Conservation (phyloP, 2,888 invertebrate species). For the Ypsolopha sequella region DNA sequence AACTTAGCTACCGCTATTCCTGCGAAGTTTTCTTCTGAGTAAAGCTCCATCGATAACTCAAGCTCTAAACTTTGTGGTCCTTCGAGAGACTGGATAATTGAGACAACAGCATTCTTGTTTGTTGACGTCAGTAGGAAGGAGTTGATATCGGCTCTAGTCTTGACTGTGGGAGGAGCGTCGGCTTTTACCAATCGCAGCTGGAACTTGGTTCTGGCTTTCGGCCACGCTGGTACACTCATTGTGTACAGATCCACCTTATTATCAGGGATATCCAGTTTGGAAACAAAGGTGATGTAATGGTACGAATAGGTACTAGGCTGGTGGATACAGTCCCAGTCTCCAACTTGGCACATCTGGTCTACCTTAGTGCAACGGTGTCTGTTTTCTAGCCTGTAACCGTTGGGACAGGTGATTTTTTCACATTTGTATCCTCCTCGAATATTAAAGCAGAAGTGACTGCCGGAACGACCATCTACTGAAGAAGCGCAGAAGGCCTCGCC, state of each 20-base stretch:
- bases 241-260: constrained; percentile 81
- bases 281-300: constrained; percentile 94
- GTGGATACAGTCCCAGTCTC: constrained; percentile 80
- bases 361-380: constrained; percentile 87
- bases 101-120: constrained; percentile 81
- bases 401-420: constrained; percentile 85
- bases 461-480: constrained; percentile 66
- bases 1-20: constrained; percentile 90
- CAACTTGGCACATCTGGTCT: constrained; percentile 75
- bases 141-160: constrained; percentile 64
- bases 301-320: constrained; percentile 90
- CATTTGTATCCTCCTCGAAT: constrained; percentile 90
- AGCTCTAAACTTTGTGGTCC: constrained; percentile 94
- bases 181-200: constrained; percentile 76
- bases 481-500: constrained; percentile 80
- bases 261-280: constrained; percentile 79
- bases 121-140: constrained; percentile 68
- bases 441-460: constrained; percentile 84
- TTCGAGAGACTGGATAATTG: constrained; percentile 77
- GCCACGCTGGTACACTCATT: constrained; percentile 84
- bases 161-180: constrained; percentile 73
- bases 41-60: constrained; percentile 88
- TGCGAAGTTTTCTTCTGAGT: constrained; percentile 77
- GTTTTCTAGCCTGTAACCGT: constrained; percentile 84
- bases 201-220: constrained; percentile 80